These are phyloP conservation scores for Mamestra brassicae DNA, from an alignment of 2,888 invertebrate genomes.

Conservation along the genomic window DNA sequence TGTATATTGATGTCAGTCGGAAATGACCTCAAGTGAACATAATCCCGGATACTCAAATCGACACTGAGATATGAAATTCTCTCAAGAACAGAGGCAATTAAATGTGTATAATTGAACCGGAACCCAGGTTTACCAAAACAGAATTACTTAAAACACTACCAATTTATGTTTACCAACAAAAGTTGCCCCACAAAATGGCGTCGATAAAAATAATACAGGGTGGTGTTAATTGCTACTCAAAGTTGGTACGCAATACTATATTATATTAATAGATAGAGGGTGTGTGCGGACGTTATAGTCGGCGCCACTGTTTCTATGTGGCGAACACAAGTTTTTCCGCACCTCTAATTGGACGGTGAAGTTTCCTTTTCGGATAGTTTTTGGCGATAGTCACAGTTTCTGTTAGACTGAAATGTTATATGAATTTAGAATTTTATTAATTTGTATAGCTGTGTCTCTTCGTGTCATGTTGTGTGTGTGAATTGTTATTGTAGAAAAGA, in stretches of 20 bases:
- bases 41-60: too few relatives aligned
- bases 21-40: too few relatives aligned
- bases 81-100: too few relatives aligned
- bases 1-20: too few relatives aligned
- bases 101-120: not conserved
- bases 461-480: too few relatives aligned
- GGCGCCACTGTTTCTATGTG: slow-evolving; percentile 33
- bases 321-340: slow-evolving; percentile 19
- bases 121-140: not conserved
- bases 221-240: slow-evolving; percentile 49
- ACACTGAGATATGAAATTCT: too few relatives aligned
- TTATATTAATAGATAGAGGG: not conserved
- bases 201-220: slow-evolving; percentile 40
- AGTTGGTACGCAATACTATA: slow-evolving; percentile 27
- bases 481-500: too few relatives aligned
- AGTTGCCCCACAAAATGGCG: slow-evolving; percentile 20
- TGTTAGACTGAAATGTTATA: too few relatives aligned
- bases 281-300: slow-evolving; percentile 10
- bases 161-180: not conserved
- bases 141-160: slow-evolving; percentile 9
- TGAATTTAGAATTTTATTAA: too few relatives aligned
- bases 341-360: slow-evolving; percentile 8
- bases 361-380: not conserved
- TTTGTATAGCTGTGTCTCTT: too few relatives aligned
- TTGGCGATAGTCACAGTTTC: not conserved